Evolutionary conservation across 2,888 invertebrate species (phyloP).

Genomic region (Luffia ferchaultella): DNA sequence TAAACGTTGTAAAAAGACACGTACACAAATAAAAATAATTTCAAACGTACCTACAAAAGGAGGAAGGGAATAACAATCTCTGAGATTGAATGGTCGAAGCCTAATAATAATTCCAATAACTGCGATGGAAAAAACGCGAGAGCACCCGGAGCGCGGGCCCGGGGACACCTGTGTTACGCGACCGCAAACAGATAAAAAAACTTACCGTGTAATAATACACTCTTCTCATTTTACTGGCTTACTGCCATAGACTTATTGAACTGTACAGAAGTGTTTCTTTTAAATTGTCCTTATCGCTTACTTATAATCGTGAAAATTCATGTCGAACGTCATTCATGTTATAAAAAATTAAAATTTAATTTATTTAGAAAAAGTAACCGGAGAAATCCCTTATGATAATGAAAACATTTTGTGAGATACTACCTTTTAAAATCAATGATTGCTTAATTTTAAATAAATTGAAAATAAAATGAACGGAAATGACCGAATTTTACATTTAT

Average conservation of each 20-base stretch:
- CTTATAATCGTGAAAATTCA: too few species aligned
- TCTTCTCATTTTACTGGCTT: conserved; percentile 21
- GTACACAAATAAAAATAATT: neutral
- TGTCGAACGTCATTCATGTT: too few species aligned
- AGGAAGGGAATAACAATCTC: neutral
- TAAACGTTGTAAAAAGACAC: neutral
- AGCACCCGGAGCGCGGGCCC: conserved; percentile 2
- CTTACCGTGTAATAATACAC: conserved; percentile 12
- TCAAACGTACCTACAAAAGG: neutral
- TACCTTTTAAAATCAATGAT: too few species aligned
- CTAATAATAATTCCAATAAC: conserved; percentile 4
- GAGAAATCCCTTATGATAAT: too few species aligned
- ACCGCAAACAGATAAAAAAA: conserved; percentile 31
- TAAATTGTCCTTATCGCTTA: too few species aligned
- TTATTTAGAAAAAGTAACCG: too few species aligned
- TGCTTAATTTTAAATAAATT: too few species aligned
- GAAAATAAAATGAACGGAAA: too few species aligned
- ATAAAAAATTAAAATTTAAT: too few species aligned
- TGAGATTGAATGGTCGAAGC: neutral
- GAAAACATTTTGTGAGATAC: too few species aligned
- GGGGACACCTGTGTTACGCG: conserved; percentile 51
- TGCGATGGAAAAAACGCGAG: conserved; percentile 2
- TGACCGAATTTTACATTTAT: too few species aligned
- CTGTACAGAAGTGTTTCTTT: neutral
- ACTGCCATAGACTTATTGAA: neutral